Evolutionary conservation across 2,797 vertebrate genomes (phyloP).

Genomic region (Danio albolineatus): DNA sequence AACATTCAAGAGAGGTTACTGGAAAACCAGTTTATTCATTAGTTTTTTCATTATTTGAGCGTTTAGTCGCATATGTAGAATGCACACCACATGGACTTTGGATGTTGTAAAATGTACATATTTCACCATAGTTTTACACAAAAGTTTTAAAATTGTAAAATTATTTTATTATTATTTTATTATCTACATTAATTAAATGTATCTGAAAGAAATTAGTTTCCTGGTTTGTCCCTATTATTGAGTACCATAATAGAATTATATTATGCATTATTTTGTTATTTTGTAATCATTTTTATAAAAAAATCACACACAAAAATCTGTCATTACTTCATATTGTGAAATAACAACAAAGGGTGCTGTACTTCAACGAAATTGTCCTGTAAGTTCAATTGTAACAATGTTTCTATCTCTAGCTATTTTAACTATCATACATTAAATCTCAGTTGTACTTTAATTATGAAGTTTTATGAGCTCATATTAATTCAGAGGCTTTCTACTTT

Average conservation of each 20-base stretch:
- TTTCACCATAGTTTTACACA: background rate
- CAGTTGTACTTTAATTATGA: background rate
- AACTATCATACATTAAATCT: background rate
- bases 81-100: background rate
- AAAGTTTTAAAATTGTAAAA: background rate
- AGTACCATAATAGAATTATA: background rate
- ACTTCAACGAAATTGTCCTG: background rate
- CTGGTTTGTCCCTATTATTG: background rate
- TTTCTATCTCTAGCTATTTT: background rate
- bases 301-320: background rate
- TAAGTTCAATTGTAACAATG: background rate
- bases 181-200: background rate
- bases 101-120: background rate
- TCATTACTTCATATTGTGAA: background rate
- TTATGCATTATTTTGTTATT: background rate
- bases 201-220: background rate
- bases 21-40: background rate
- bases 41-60: background rate
- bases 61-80: background rate
- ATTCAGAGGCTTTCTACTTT: background rate
- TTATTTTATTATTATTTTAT: background rate
- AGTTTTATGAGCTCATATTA: background rate
- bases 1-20: constrained; percentile 24
- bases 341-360: background rate
- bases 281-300: too few relatives aligned